Conservation (phyloP, 2,797 vertebrate species). For the Falco concolor region DNA sequence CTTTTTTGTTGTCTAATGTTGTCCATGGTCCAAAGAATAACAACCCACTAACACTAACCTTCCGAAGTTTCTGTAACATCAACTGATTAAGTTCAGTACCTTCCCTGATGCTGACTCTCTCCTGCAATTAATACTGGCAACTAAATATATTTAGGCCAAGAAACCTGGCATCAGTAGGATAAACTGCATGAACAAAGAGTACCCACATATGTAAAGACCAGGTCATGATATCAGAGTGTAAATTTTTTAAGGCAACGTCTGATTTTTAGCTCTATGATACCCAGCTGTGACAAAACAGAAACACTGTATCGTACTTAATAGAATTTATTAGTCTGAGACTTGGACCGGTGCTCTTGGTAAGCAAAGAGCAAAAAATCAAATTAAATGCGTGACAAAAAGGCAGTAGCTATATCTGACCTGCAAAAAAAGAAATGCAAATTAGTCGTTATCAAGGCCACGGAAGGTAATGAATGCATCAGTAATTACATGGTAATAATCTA, state of each 20-base stretch:
- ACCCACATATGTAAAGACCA: neutral
- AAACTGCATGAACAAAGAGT: neutral
- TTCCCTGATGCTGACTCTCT: neutral
- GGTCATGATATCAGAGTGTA: neutral
- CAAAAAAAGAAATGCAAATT: neutral
- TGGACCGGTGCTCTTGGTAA: neutral
- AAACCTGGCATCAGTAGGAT: neutral
- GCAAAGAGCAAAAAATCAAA: neutral
- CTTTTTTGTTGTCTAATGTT: neutral
- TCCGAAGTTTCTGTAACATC: neutral
- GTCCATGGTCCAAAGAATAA: neutral
- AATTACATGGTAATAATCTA: neutral
- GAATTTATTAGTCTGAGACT: neutral
- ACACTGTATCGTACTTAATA: neutral
- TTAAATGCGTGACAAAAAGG: neutral
- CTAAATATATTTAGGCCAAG: neutral
- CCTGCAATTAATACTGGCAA: neutral
- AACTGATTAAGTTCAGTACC: neutral
- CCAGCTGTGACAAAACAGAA: neutral
- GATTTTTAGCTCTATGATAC: neutral
- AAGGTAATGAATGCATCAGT: neutral
- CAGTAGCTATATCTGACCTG: neutral
- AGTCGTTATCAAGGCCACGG: neutral
- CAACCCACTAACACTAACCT: neutral
- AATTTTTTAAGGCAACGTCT: neutral